Evolutionary conservation across 2,113 vertebrate species (phyloP), one percentile per base, ranked within the genome.

Genomic region (Symphodus melops): DNA sequence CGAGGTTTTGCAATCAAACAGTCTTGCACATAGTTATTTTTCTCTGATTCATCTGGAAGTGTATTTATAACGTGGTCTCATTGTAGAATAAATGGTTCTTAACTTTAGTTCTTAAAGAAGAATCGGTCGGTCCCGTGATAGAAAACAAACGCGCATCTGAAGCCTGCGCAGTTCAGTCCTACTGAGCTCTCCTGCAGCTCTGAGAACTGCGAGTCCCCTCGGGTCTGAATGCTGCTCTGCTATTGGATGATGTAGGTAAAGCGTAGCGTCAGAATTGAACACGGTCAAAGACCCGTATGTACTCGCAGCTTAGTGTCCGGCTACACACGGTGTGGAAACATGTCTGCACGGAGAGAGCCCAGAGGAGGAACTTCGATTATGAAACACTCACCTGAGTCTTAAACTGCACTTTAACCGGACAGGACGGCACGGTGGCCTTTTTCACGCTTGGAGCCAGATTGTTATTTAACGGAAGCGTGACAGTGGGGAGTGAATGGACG

Each of bases 321-420:
- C n/a, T 23, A 6, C 8, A 41, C 19, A 19, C n/a, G n/a, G n/a
- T n/a, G 57, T 49, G 76, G 72, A 66, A 92, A 83, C 75, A 92
- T 93, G 92, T 91, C 72, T 78, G 84, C 46, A 13, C 81, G 73
- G 64, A 86, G 86, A 77, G 82, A 85, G 20, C 82, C 68, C 4
- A 36, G 79, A 58, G 88, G 87, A 83, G 88, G 90, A 81, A 78
- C 90, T 71, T 60, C 62, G 36, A 52, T 16, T 16, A 8, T 68
- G 37, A 85, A 63, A 69, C 55, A 23, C 28, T 28, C 77, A 36
- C 58, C 63, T 13, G 78, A 88, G 59, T 88, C 87, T 20, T 88
- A 90, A 86, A 78, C 17, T 19, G 7, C 28, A 3, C 12, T 4
- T 20, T 1, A 13, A 28, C 7, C 14, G 5, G 19, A 2, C 13